Evolutionary conservation across 1,140 invertebrate species (phyloP).

Genomic region (Microplitis demolitor): DNA sequence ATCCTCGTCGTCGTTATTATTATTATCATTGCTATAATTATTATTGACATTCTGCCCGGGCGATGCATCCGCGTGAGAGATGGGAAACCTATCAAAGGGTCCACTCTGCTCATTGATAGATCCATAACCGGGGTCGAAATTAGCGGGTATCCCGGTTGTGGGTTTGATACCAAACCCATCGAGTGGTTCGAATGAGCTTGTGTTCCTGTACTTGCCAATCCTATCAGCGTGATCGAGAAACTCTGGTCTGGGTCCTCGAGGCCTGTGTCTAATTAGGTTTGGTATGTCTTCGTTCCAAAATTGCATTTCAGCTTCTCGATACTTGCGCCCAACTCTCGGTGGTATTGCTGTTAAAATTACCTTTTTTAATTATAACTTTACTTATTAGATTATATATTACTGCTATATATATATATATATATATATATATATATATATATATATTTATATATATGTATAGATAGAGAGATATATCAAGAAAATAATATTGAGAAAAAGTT

Average conservation of each 20-base stretch:
- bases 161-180: conserved; percentile 22
- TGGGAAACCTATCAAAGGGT: not conserved
- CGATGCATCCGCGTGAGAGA: not conserved
- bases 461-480: not conserved
- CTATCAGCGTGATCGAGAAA: conserved; percentile 45
- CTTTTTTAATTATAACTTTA: not conserved
- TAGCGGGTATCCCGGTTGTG: conserved; percentile 13
- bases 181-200: conserved; percentile 31
- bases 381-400: not conserved
- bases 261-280: conserved; percentile 59
- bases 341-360: conserved; percentile 67
- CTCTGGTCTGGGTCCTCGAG: conserved; percentile 42
- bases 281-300: conserved; percentile 78
- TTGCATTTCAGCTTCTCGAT: conserved; percentile 68
- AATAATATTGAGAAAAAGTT: no score
- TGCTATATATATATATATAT: no score
- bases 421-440: no score
- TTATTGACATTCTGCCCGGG: no score
- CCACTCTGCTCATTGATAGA: conserved; percentile 17
- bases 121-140: conserved; percentile 9
- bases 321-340: conserved; percentile 67
- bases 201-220: conserved; percentile 40
- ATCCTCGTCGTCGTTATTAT: conserved; percentile 1
- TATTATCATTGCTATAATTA: not conserved
- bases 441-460: no score